Percentiles rank a stretch among this genome's conserved stretches.
Evolutionary conservation across 2,797 vertebrate genomes (phyloP).

Genomic region (Rousettus madagascariensis): DNA sequence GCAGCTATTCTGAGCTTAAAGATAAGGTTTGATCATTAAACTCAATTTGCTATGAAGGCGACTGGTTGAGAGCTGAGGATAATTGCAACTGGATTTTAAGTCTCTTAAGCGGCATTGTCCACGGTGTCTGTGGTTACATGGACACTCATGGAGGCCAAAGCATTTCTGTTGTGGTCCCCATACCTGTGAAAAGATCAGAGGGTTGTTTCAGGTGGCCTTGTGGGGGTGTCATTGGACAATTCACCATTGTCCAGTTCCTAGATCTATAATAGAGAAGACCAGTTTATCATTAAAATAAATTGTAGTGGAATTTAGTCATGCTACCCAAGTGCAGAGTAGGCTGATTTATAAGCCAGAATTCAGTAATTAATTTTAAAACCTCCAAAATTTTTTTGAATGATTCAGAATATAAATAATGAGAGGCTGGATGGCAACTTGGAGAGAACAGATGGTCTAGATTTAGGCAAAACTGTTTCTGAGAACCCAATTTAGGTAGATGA

Average conservation of each 20-base stretch:
- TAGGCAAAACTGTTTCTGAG: conserved; percentile 37
- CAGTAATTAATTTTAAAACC: conserved; percentile 53
- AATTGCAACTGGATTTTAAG: neutral
- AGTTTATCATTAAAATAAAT: neutral
- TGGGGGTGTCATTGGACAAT: neutral
- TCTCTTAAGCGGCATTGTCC: neutral
- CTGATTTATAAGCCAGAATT: conserved; percentile 50
- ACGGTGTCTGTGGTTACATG: neutral
- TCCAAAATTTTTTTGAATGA: conserved; percentile 4
- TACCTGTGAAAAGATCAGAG: neutral
- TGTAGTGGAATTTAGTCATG: neutral
- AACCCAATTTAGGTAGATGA: conserved; percentile 26
- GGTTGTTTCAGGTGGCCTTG: neutral
- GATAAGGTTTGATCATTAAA: conserved; percentile 43
- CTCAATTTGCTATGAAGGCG: conserved; percentile 45
- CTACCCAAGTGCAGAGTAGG: neutral
- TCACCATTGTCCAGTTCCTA: neutral
- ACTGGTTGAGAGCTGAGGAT: conserved; percentile 1
- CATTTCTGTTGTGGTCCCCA: neutral
- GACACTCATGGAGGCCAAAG: neutral
- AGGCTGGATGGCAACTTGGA: neutral
- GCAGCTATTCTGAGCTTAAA: neutral
- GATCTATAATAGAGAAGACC: neutral
- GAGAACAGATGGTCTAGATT: conserved; percentile 42
- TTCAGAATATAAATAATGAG: conserved; percentile 53